Conservation (phyloP, 2,113 vertebrate genomes). For the Nycticorax nycticorax region DNA sequence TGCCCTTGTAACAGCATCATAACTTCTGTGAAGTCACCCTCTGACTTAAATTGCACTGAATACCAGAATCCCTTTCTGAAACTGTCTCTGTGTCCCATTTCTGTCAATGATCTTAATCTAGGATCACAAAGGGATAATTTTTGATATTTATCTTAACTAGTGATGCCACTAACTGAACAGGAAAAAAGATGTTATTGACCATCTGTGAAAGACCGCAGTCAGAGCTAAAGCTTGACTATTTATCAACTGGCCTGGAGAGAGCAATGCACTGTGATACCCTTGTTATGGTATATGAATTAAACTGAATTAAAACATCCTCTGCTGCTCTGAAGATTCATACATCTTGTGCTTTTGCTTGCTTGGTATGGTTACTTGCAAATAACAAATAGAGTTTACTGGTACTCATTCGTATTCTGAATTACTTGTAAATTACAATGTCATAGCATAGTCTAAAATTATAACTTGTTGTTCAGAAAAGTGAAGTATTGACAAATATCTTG, state of each 20-base stretch:
- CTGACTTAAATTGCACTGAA: not conserved
- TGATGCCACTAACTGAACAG: not conserved
- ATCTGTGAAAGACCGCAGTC: not conserved
- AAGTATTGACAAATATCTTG: not conserved
- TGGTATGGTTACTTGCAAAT: not conserved
- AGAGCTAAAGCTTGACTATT: not conserved
- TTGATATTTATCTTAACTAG: not conserved
- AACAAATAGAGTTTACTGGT: not conserved
- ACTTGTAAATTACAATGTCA: conserved; percentile 3
- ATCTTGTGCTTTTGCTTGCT: not conserved
- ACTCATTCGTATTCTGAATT: conserved; percentile 26
- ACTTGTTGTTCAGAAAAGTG: not conserved
- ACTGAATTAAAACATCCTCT: not conserved
- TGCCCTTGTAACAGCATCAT: not conserved
- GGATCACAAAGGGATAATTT: not conserved
- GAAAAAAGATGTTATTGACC: not conserved
- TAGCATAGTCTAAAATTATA: not conserved
- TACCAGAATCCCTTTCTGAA: not conserved
- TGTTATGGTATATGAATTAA: not conserved
- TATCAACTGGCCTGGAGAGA: not conserved
- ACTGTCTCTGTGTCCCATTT: not conserved
- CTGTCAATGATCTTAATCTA: not conserved
- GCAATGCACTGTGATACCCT: not conserved
- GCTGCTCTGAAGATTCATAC: not conserved
- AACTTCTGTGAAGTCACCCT: not conserved